phyloP scores from a whole-genome alignment of 2,113 vertebrate genomes.

The Tamias sibiricus region DNA sequence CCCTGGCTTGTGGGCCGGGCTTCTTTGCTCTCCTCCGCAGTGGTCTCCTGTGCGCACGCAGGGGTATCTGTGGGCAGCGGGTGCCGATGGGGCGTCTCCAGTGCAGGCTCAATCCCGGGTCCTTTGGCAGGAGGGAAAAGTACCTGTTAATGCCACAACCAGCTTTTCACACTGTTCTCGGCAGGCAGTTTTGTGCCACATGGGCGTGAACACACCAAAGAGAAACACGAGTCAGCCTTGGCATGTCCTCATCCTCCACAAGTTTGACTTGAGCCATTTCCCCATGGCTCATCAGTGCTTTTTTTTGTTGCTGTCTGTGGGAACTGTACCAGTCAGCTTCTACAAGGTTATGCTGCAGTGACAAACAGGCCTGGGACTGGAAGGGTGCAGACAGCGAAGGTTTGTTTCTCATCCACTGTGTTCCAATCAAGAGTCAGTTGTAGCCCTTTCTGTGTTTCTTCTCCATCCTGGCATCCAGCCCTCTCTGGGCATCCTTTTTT shows the following conservation, averaged over 20 bases:
- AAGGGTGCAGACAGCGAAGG: neutral
- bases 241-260: constrained; percentile 27
- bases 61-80: neutral
- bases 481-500: neutral
- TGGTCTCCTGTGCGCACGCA: neutral
- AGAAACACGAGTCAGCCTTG: neutral
- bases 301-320: neutral
- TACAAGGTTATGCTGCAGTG: neutral
- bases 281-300: neutral
- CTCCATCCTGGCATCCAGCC: neutral
- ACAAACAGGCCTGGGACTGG: neutral
- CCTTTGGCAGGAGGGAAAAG: neutral
- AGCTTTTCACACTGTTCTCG: neutral
- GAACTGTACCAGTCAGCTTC: neutral
- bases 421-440: neutral
- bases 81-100: neutral
- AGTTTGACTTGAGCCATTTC: neutral
- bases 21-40: neutral
- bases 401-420: neutral
- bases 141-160: neutral
- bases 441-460: neutral
- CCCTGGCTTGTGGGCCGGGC: neutral
- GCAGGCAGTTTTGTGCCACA: neutral
- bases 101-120: neutral
- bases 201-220: neutral